Evolutionary conservation across 2,797 vertebrate genomes (phyloP).

Genomic region (Limosa lapponica): DNA sequence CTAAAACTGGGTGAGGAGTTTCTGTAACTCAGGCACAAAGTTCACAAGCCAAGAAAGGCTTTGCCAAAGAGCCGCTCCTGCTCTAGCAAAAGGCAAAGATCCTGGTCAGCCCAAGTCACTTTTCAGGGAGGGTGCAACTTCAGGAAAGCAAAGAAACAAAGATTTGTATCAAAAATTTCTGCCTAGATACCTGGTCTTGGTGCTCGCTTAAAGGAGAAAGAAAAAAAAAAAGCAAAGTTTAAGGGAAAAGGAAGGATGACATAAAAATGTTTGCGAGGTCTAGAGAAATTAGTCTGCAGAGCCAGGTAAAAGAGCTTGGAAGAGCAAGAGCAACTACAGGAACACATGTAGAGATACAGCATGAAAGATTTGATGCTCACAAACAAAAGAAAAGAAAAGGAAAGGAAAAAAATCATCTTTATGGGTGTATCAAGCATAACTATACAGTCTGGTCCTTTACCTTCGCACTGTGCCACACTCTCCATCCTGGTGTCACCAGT

Average conservation of each 20-base stretch:
- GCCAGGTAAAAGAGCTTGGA: background rate
- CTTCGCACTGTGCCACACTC: accelerated
- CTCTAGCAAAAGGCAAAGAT: background rate
- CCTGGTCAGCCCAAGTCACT: background rate
- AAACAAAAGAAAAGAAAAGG: background rate
- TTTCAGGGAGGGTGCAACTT: background rate
- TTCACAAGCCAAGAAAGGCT: background rate
- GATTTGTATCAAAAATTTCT: background rate
- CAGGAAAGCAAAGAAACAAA: background rate
- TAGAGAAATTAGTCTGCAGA: background rate
- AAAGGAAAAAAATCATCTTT: background rate
- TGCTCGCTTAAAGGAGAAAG: background rate
- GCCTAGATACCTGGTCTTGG: background rate
- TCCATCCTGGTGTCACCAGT: background rate
- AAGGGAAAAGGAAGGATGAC: background rate
- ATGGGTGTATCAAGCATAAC: background rate
- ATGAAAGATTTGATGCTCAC: background rate
- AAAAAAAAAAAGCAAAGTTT: background rate
- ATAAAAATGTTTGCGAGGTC: background rate
- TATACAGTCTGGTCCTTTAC: background rate
- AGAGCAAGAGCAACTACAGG: background rate
- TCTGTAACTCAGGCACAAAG: background rate
- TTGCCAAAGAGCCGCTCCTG: background rate
- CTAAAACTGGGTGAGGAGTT: background rate
- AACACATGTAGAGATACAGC: background rate